phyloP scores from a whole-genome alignment of 2,888 invertebrate genomes.

The Heliconius hortense region DNA sequence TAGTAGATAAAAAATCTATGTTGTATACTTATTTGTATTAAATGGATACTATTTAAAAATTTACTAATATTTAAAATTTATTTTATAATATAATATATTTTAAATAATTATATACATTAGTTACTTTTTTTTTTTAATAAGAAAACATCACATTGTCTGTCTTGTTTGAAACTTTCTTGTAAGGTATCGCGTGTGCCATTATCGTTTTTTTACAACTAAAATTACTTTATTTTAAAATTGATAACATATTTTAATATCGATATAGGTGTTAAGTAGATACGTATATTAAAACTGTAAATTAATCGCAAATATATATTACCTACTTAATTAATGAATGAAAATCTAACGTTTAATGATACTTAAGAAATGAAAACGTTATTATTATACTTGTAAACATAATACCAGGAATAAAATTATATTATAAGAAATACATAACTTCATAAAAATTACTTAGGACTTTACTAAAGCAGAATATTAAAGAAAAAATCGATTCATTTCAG shows the following conservation, averaged over 20 bases:
- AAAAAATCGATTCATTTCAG: constrained; percentile 17
- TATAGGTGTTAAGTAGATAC: not conserved
- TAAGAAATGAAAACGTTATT: not conserved
- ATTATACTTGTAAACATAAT: not conserved
- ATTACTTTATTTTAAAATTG: constrained; percentile 17
- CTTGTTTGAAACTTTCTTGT: constrained; percentile 4
- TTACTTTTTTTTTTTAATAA: not conserved
- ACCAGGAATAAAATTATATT: not conserved
- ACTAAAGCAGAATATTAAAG: not conserved
- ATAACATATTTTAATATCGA: constrained; percentile 6
- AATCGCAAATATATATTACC: too few relatives aligned
- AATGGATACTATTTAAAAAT: not conserved
- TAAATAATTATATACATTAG: not conserved
- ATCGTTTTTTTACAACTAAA: constrained; percentile 4
- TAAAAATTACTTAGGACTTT: not conserved
- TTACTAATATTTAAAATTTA: not conserved
- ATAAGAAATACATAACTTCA: not conserved
- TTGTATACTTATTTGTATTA: not conserved
- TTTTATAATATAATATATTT: not conserved
- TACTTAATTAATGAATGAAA: too few relatives aligned
- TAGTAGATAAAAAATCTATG: not conserved
- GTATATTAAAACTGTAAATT: too few relatives aligned
- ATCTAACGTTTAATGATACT: too few relatives aligned
- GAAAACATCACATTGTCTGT: not conserved
- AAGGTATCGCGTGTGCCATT: not conserved